Evolutionary conservation across 2,113 vertebrate species (phyloP).

Genomic region (Prolemur simus): DNA sequence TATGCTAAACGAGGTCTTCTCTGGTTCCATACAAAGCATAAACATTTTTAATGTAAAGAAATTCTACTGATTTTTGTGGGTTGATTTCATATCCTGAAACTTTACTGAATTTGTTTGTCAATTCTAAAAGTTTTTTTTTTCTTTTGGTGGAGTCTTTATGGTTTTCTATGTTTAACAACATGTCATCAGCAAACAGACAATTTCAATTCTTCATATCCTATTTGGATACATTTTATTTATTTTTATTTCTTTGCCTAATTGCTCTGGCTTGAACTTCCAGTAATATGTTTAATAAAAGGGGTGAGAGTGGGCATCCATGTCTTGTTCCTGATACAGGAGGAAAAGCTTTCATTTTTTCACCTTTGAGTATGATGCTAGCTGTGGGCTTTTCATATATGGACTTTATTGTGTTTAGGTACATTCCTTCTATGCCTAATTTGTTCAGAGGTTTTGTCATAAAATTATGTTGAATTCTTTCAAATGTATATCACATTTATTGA

Average conservation of each 20-base stretch:
- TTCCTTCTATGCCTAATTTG: neutral
- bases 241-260: neutral
- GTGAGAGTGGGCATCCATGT: no score
- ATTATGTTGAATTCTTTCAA: neutral
- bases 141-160: neutral
- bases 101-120: neutral
- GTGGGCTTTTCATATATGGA: neutral
- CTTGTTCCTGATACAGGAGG: neutral
- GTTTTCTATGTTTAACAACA: neutral
- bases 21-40: no score
- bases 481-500: neutral
- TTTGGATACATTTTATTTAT: neutral
- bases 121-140: neutral
- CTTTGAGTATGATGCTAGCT: no score
- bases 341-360: no score
- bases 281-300: neutral
- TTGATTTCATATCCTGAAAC: neutral
- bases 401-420: neutral
- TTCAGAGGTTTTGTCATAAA: neutral
- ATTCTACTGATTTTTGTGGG: neutral
- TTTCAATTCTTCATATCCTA: neutral
- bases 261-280: neutral
- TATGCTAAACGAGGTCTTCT: no score
- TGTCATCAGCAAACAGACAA: neutral
- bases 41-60: neutral